Percentiles rank a stretch among this genome's conserved stretches.
Conservation (phyloP, 2,113 vertebrate species). For the Ceratotherium simum region DNA sequence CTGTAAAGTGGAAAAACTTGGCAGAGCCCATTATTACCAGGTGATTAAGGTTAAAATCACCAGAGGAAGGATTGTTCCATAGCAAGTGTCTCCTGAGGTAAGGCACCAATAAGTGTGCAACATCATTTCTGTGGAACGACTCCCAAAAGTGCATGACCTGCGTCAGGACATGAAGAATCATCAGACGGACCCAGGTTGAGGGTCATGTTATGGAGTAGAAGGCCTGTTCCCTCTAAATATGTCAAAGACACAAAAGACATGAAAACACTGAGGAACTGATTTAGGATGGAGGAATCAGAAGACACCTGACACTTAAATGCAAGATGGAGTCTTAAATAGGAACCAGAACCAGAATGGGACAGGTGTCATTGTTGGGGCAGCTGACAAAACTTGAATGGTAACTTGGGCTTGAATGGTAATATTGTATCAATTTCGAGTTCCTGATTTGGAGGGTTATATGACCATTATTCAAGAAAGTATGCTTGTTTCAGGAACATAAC, state of each 20-base stretch:
- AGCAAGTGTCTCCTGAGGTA: background rate
- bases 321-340: background rate
- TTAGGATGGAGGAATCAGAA: background rate
- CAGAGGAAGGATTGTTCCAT: background rate
- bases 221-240: background rate
- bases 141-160: background rate
- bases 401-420: background rate
- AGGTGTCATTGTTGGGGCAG: background rate
- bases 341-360: background rate
- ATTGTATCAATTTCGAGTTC: background rate
- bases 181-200: background rate
- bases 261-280: background rate
- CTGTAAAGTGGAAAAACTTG: background rate
- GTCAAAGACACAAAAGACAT: background rate
- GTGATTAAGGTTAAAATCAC: background rate
- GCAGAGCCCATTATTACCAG: background rate
- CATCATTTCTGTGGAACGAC: background rate
- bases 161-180: background rate
- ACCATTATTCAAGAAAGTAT: background rate
- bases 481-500: background rate
- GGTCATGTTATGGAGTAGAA: background rate
- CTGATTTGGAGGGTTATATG: background rate
- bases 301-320: background rate
- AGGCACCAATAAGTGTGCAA: accelerated
- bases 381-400: background rate